phyloP scores from a whole-genome alignment of 2,113 vertebrate genomes.

The Odontesthes bonariensis region DNA sequence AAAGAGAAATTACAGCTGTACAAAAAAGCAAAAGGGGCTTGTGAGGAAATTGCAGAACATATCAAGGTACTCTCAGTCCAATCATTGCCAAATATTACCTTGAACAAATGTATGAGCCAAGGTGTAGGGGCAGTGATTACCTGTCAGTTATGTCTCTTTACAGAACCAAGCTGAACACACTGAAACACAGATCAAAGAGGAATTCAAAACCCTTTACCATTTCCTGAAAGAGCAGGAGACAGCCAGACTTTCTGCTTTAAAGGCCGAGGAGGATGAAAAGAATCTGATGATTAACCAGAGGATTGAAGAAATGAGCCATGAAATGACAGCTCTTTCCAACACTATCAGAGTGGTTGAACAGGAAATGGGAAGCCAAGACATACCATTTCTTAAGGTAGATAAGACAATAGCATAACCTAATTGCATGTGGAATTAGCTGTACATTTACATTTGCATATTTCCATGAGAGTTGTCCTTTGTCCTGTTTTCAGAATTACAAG shows the following conservation, averaged over 20 bases:
- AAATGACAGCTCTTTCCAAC: conserved; percentile 75
- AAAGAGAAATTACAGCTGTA: conserved; percentile 80
- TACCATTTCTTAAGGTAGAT: conserved; percentile 80
- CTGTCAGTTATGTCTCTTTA: conserved; percentile 25
- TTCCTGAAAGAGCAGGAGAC: conserved; percentile 82
- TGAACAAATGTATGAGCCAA: neutral
- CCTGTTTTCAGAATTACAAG: conserved; percentile 81
- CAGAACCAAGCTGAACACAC: conserved; percentile 80
- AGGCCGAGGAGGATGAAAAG: conserved; percentile 77
- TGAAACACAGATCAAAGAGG: conserved; percentile 79
- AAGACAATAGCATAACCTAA: neutral
- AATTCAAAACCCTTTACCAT: conserved; percentile 79
- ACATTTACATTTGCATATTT: neutral
- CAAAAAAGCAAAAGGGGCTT: conserved; percentile 68
- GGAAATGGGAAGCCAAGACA: conserved; percentile 77
- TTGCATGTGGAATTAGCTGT: neutral
- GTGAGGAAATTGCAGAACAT: conserved; percentile 79
- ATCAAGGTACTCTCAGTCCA: conserved; percentile 74
- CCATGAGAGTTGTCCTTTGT: neutral
- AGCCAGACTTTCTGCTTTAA: conserved; percentile 70
- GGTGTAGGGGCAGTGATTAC: neutral
- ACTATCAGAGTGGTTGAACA: conserved; percentile 76
- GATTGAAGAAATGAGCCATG: conserved; percentile 72
- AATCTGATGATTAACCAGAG: conserved; percentile 66
- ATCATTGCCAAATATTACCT: conserved; percentile 11